Base-by-base conservation (phyloP, 2,113 vertebrate species). In the Elgaria multicarinata region DNA sequence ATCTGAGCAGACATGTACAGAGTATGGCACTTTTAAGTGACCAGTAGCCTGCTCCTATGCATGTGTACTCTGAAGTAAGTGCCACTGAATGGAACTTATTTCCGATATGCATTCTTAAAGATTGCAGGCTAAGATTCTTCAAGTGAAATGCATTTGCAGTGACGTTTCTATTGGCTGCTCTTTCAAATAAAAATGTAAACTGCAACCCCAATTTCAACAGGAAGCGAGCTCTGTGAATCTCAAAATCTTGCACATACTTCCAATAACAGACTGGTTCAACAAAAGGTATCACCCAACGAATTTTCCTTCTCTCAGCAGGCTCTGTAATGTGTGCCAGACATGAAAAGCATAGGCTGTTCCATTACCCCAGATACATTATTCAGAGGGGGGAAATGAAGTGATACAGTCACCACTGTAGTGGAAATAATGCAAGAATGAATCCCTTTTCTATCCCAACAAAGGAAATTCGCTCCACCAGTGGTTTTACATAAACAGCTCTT, bases 281-380 rank as follows among this genome's bases (percentile, higher is more conserved):
- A 89, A 78, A 89, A 76, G 83, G 36, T 85, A 89, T 89, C 88
- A 85, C 82, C 74, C 88, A 89, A 42, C 58, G 74, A 50, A 67
- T 89, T 89, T 84, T 55, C 46, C 88, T 89, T 50, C 74, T 89
- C 82, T 84, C 81, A 89, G 89, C 2, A 90, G 62, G n/a, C 55
- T 86, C 83, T 64, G 64, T 6, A 92, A 44, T 16, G 66, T 16
- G 24, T 2, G 1, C 22, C 69, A 91, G 69, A n/a, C 5, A 12
- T 39, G 89, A 92, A 94, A 86, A 93, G 18, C 14, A 88, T 24
- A 36, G 82, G 77, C 89, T 3, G 0, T 91, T 92, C 87, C 90
- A 84, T 64, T 5, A 0, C 1, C 33, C 77, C 67, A 88, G 44
- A 93, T 83, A 53, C 50, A 90, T 50, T 1, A 1, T 62, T 87